phyloP scores from a whole-genome alignment of 1,140 invertebrate genomes.

The Drosophila nebulosa region DNA sequence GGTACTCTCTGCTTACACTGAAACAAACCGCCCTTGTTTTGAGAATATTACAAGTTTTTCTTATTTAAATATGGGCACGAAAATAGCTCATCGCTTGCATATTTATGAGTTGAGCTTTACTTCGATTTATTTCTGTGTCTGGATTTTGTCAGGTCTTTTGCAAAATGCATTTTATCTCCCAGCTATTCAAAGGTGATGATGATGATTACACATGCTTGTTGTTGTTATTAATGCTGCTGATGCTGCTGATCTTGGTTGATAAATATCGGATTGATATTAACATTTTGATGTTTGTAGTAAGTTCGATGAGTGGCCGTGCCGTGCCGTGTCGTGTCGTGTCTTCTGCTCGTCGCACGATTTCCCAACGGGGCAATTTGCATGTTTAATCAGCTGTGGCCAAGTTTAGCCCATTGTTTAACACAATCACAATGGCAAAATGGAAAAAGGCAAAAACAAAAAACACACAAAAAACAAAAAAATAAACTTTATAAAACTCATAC shows the following conservation, averaged over 20 bases:
- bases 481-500: constrained; percentile 10
- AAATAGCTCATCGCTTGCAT: neutral
- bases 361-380: constrained; percentile 60
- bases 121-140: neutral
- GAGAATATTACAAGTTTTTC: neutral
- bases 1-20: neutral
- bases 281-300: constrained; percentile 41
- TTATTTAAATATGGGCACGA: neutral
- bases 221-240: constrained; percentile 20
- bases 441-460: constrained; percentile 15
- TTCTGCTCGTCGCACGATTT: constrained; percentile 63
- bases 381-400: constrained; percentile 70
- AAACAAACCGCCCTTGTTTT: too few relatives aligned
- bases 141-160: neutral
- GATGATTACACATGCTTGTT: constrained; percentile 58
- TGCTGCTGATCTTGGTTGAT: constrained; percentile 49
- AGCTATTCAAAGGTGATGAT: constrained; percentile 12
- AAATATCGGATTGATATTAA: constrained; percentile 67
- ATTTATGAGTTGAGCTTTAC: neutral
- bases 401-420: constrained; percentile 62
- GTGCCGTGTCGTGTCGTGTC: constrained; percentile 48
- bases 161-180: constrained; percentile 1
- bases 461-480: neutral
- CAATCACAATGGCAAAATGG: constrained; percentile 42
- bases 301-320: constrained; percentile 19